Percentiles rank a stretch among this genome's conserved stretches.
Conservation (phyloP, 2,888 invertebrate species). For the Actias luna region DNA sequence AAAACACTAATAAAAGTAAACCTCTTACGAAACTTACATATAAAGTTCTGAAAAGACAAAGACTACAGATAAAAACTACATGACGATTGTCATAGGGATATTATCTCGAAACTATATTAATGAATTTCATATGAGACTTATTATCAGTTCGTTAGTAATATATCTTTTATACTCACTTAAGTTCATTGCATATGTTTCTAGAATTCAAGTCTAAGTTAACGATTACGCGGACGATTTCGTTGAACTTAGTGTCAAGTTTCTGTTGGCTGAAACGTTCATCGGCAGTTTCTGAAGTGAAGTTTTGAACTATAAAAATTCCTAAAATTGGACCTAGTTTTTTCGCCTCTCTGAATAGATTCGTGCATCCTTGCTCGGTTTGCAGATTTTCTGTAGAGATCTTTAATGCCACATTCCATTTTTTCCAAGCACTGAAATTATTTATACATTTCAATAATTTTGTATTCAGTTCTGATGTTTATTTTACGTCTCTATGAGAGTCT, state of each 20-base stretch:
- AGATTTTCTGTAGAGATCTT: slow-evolving; percentile 47
- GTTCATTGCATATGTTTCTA: slow-evolving; percentile 41
- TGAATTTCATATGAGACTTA: too few species aligned
- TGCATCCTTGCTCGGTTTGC: slow-evolving; percentile 41
- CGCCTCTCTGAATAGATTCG: slow-evolving; percentile 42
- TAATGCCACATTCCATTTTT: slow-evolving; percentile 37
- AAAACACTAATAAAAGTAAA: too few species aligned
- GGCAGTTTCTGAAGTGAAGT: slow-evolving; percentile 22
- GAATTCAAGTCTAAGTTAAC: slow-evolving; percentile 50
- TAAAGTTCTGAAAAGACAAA: too few species aligned
- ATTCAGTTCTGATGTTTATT: background rate
- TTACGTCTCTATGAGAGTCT: background rate
- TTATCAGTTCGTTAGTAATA: background rate
- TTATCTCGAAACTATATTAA: background rate
- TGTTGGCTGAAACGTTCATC: slow-evolving; percentile 29
- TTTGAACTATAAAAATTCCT: slow-evolving; percentile 49
- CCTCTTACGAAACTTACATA: too few species aligned
- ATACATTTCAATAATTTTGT: background rate
- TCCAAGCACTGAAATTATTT: slow-evolving; percentile 37
- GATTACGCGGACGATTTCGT: slow-evolving; percentile 39
- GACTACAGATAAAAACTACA: too few species aligned
- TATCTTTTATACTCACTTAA: slow-evolving; percentile 40
- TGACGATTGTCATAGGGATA: too few species aligned
- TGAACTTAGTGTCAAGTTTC: slow-evolving; percentile 37
- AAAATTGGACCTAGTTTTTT: slow-evolving; percentile 46